Evolutionary conservation across 2,797 vertebrate genomes (phyloP).

Genomic region (Geotrypetes seraphini): DNA sequence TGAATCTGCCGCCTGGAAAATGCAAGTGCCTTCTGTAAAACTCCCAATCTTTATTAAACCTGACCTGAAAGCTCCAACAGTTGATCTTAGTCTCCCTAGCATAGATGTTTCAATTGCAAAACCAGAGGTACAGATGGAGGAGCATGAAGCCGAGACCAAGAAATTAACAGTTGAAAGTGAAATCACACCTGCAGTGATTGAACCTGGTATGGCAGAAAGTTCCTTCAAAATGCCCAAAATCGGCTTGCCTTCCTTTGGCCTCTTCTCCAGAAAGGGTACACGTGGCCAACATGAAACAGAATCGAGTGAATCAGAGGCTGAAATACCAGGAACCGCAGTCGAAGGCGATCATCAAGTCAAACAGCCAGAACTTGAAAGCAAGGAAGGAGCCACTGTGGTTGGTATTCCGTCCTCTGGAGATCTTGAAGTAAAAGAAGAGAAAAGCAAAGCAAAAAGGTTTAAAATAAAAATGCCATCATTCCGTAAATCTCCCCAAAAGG

Average conservation of each 20-base stretch:
- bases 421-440: too few relatives aligned
- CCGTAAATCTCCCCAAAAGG: constrained; percentile 11
- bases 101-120: neutral
- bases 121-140: neutral
- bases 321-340: neutral
- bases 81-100: neutral
- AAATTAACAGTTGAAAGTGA: neutral
- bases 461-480: constrained; percentile 52
- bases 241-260: constrained; percentile 37
- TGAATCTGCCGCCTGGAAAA: neutral
- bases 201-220: constrained; percentile 20
- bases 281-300: neutral
- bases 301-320: constrained; percentile 1
- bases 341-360: constrained; percentile 24
- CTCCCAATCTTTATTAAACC: neutral
- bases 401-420: too few relatives aligned
- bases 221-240: constrained; percentile 41
- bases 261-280: constrained; percentile 36
- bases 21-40: constrained; percentile 8
- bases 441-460: constrained; percentile 42
- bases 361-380: constrained; percentile 29
- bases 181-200: neutral
- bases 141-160: constrained; percentile 4
- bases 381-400: too few relatives aligned
- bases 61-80: neutral